These are phyloP conservation scores for Natrix natrix DNA, from an alignment of 2,797 vertebrate genomes.

Conservation along the genomic window DNA sequence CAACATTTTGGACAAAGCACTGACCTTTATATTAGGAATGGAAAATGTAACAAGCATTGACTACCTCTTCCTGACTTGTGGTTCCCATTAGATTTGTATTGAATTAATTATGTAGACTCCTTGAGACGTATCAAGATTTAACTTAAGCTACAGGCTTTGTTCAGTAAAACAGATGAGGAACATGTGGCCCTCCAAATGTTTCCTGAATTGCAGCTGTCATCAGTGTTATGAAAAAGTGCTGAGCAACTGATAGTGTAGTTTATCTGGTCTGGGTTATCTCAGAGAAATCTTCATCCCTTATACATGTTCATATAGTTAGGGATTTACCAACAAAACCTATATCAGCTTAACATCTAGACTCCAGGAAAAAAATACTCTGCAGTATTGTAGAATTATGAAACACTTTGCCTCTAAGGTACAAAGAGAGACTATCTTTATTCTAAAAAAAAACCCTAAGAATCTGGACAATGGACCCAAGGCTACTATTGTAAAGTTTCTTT, in stretches of 20 bases:
- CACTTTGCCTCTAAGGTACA: background rate
- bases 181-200: background rate
- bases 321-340: background rate
- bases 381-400: background rate
- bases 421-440: background rate
- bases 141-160: background rate
- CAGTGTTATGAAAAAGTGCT: background rate
- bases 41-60: background rate
- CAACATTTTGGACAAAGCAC: background rate
- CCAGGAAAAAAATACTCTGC: background rate
- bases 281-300: background rate
- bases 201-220: background rate
- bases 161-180: background rate
- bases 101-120: background rate
- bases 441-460: background rate
- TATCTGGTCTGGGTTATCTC: background rate
- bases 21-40: background rate
- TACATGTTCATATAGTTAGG: background rate
- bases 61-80: background rate
- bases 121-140: background rate
- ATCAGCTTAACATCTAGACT: background rate
- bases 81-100: background rate
- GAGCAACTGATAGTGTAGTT: background rate
- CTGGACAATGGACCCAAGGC: background rate
- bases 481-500: background rate